Conservation (phyloP, 1,140 invertebrate species). For the Muscidifurax raptorellus region DNA sequence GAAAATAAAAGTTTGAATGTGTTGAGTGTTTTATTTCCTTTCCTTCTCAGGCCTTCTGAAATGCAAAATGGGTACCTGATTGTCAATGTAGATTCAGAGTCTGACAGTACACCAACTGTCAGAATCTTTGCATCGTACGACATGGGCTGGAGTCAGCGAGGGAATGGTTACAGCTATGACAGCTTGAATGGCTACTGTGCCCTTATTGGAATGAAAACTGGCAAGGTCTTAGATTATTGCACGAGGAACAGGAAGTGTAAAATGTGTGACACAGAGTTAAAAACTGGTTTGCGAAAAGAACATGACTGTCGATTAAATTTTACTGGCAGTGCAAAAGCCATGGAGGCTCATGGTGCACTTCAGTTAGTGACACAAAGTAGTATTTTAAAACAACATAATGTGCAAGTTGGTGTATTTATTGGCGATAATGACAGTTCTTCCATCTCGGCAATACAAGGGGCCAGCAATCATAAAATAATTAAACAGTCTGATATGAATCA, state of each 20-base stretch:
- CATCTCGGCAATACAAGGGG: conserved; percentile 50
- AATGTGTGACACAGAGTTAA: conserved; percentile 45
- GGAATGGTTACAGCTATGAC: conserved; percentile 39
- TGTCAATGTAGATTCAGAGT: background rate
- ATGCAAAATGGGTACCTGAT: background rate
- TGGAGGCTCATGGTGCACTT: conserved; percentile 35
- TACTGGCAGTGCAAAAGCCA: conserved; percentile 42
- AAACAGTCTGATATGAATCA: conserved; percentile 55
- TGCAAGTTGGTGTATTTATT: conserved; percentile 48
- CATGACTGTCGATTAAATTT: conserved; percentile 58
- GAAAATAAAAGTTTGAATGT: no score
- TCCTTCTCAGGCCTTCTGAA: background rate
- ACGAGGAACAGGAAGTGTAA: conserved; percentile 55
- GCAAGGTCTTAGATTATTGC: conserved; percentile 46
- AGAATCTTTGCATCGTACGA: conserved; percentile 42
- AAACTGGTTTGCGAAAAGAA: conserved; percentile 27
- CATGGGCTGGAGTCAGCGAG: conserved; percentile 49
- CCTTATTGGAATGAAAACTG: conserved; percentile 25
- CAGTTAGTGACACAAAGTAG: conserved; percentile 13
- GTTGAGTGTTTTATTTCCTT: background rate
- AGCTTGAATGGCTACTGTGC: conserved; percentile 48
- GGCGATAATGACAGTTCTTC: conserved; percentile 54
- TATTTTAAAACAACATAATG: conserved; percentile 38
- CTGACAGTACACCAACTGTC: background rate
- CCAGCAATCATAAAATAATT: conserved; percentile 22